Evolutionary conservation across 2,797 vertebrate species (phyloP), one percentile per base, ranked within the genome.

Genomic region (Gymnoscopelus braueri): DNA sequence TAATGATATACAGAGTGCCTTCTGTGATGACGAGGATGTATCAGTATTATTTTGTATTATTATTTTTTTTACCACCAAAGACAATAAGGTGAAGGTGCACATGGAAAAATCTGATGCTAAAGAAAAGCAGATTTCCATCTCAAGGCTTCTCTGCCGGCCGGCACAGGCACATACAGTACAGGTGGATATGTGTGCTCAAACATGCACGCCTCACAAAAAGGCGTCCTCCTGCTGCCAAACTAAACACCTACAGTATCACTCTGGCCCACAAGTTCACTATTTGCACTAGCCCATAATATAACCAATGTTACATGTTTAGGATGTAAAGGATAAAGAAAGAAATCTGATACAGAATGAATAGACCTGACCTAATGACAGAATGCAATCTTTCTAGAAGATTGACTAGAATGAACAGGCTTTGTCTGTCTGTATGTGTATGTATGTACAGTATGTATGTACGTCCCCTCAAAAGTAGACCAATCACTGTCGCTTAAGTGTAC

Each of bases 41-140:
- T 70, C 4, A 5, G 72, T 66, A 57, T 73, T 60, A 80, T 86
- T 75, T 19, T 19, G 19, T 19, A 19, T 19, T 19, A 19, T 19
- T 19, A 19, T 19, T 1, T 19, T 19, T 19, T 79, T 53, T 76
- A 57, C 68, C 57, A 75, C 56, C 65, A 55, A 78, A 82, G 69
- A 78, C 78, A 81, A 80, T 57, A 72, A 72, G 50, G 65, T 51
- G 54, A 72, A 71, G 65, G 67, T 77, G 62, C 66, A 74, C 67
- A 65, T 39, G 35, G 65, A 71, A 71, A 78, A 86, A 83, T 72
- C 80, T 63, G 74, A 87, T 74, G 71, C 72, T 82, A 76, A 84
- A 85, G 81, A 87, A 89, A 84, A 89, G 82, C 74, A 65, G 67
- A 78, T 81, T 78, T 78, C 67, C 66, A 72, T 77, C 55, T 56